Conservation (phyloP, 1,140 invertebrate species). For the Xylocopa sonorina region DNA sequence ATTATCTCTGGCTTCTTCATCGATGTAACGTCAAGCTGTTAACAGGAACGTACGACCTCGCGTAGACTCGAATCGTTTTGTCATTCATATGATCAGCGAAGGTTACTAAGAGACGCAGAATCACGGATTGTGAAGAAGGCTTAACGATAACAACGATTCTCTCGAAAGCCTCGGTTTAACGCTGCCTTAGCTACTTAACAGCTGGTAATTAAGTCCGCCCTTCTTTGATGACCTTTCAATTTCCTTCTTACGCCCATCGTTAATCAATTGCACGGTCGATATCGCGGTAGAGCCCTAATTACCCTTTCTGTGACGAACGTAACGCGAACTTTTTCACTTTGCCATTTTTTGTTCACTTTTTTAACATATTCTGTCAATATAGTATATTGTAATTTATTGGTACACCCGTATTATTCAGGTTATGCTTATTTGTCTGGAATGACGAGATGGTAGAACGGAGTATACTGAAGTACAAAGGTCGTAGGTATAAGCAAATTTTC, state of each 20-base stretch:
- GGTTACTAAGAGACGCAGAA: background rate
- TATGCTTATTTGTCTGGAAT: no score
- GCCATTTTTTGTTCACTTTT: no score
- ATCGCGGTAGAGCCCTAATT: background rate
- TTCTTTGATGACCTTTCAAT: slow-evolving; percentile 22
- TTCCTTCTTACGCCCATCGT: slow-evolving; percentile 2
- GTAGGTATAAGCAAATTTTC: slow-evolving; percentile 21
- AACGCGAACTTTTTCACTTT: background rate
- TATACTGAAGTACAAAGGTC: no score
- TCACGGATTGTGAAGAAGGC: background rate
- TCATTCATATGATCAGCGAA: background rate
- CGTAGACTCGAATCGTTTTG: background rate
- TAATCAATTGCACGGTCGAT: slow-evolving; percentile 10
- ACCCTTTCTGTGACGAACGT: background rate
- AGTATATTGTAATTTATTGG: no score
- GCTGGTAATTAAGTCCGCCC: slow-evolving; percentile 14
- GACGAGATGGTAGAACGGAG: no score
- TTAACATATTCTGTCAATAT: no score
- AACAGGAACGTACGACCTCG: background rate
- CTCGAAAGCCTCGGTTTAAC: background rate
- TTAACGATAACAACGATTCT: background rate
- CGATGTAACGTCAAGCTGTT: background rate
- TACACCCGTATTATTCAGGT: no score
- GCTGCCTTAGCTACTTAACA: slow-evolving; percentile 9
- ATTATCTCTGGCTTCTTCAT: slow-evolving; percentile 1